phyloP scores from a whole-genome alignment of 2,113 vertebrate species.

The Orthochromis malagaraziensis region DNA sequence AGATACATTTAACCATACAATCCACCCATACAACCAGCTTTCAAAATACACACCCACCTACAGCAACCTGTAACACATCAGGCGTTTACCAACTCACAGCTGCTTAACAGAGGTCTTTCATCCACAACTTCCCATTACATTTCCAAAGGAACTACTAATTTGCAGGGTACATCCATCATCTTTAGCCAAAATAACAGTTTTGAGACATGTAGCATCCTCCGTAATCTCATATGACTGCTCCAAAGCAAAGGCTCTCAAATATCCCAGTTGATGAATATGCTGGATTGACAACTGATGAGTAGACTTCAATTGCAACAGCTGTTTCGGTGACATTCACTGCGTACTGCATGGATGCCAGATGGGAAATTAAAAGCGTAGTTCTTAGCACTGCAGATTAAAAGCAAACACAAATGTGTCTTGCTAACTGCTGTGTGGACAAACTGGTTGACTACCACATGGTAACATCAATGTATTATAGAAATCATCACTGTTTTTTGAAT shows the following conservation, averaged over 20 bases:
- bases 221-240: background rate
- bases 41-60: background rate
- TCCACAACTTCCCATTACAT: background rate
- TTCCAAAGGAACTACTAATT: background rate
- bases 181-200: background rate
- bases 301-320: slow-evolving; percentile 18
- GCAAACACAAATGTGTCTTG: background rate
- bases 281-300: slow-evolving; percentile 12
- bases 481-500: background rate
- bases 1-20: background rate
- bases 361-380: slow-evolving; percentile 5
- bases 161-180: background rate
- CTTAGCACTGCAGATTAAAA: slow-evolving; percentile 4
- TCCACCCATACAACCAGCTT: background rate
- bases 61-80: background rate
- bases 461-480: background rate
- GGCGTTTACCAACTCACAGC: background rate
- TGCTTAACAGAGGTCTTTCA: background rate
- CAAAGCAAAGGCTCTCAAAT: background rate
- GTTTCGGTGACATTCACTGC: slow-evolving; percentile 17
- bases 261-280: slow-evolving; percentile 1
- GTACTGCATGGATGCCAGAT: background rate
- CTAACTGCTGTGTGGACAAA: background rate
- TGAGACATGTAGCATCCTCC: background rate
- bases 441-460: background rate